Evolutionary conservation across 2,888 invertebrate genomes (phyloP).

Genomic region (Julus scandinavius): DNA sequence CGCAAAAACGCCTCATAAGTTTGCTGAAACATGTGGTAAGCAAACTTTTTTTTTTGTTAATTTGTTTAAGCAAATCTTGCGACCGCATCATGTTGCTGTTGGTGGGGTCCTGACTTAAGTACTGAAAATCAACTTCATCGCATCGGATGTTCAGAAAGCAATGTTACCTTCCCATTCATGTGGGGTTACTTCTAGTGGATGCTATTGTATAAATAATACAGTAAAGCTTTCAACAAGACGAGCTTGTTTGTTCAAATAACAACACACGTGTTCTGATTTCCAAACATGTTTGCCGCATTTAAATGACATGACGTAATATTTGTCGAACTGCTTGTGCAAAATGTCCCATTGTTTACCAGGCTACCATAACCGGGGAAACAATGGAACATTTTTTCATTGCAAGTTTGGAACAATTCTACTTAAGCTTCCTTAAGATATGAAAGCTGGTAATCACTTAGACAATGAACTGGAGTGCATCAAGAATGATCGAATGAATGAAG

Average conservation of each 20-base stretch:
- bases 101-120: too few relatives aligned
- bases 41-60: too few relatives aligned
- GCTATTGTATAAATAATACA: too few relatives aligned
- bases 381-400: background rate
- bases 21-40: too few relatives aligned
- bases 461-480: background rate
- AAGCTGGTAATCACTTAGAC: background rate
- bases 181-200: too few relatives aligned
- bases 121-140: background rate
- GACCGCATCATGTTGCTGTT: too few relatives aligned
- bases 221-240: too few relatives aligned
- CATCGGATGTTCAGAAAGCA: background rate
- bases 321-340: background rate
- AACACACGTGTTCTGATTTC: background rate
- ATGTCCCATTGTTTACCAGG: background rate
- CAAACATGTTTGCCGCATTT: background rate
- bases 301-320: background rate
- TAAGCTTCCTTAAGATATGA: slow-evolving; percentile 20
- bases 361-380: background rate
- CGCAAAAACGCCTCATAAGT: too few relatives aligned
- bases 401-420: background rate
- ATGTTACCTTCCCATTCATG: too few relatives aligned
- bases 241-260: background rate
- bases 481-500: background rate
- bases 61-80: too few relatives aligned